Evolutionary conservation across 2,888 invertebrate genomes (phyloP), one percentile per base, ranked within the genome.

Genomic region (Nephrotoma flavescens): DNA sequence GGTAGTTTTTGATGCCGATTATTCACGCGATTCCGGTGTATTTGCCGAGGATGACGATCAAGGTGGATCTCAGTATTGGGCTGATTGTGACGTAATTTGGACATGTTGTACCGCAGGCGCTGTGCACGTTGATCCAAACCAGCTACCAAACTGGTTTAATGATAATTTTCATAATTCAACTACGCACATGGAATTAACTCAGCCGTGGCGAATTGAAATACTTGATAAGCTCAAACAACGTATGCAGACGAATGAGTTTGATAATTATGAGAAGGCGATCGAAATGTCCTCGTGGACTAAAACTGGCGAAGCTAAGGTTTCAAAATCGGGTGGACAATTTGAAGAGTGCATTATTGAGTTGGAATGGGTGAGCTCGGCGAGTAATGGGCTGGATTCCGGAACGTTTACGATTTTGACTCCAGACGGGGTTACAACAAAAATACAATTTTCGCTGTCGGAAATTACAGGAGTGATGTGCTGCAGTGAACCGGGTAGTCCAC

Each of bases 261-360:
- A 93, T 19, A 92, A 93, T 87, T 97, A 95, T 91, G 95, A 96
- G 89, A 93, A 95, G 89, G 97, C 97, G 42, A 93, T 97, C 86
- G 97, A 97, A 91, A 95, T 95, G 89, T 95, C 95, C 41, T 97
- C 97, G 0, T 97, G 97, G 97, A 94, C 96, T 0, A 96, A 97
- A 89, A 95, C 95, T 87, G 96, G 96, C 83, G 96, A 97, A 91
- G 95, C 96, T 0, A 94, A 96, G 89, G 94, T 95, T 88, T 92
- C 94, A 86, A 92, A 92, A 89, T 90, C 91, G 42, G 93, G 91
- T 89, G 92, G 92, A 87, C 91, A 92, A 52, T 94, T 94, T 90
- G 95, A 96, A 89, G 96, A 97, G 89, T 96, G 96, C 89, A 93
- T 95, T 87, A 92, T 97, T 86, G 96, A 97, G 89, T 91, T 97